Percentiles rank a stretch among this genome's conserved stretches.
These are phyloP conservation scores for Catocala nupta DNA, from an alignment of 2,888 invertebrate species.

Conservation along the genomic window DNA sequence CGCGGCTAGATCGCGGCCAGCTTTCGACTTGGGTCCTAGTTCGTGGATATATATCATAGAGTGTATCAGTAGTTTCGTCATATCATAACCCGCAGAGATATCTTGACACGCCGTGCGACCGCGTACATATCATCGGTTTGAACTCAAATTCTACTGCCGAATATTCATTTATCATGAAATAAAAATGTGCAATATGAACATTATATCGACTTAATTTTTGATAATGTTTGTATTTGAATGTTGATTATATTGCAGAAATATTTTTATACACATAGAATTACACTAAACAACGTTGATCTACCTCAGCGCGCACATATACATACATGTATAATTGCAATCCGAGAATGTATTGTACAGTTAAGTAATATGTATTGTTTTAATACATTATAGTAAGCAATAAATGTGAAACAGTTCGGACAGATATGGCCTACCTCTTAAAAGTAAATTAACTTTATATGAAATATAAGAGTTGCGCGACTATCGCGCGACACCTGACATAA, in stretches of 20 bases:
- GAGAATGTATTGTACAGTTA: constrained; percentile 50
- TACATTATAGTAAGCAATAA: constrained; percentile 51
- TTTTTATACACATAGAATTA: constrained; percentile 84
- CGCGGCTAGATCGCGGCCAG: background rate
- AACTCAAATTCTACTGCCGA: constrained; percentile 56
- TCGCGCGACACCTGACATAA: constrained; percentile 11
- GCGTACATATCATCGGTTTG: constrained; percentile 65
- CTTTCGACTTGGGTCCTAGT: constrained; percentile 6
- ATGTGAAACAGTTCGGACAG: constrained; percentile 55
- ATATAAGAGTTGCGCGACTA: constrained; percentile 29
- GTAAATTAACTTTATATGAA: constrained; percentile 42
- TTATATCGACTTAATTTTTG: constrained; percentile 80
- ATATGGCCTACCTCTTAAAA: constrained; percentile 71
- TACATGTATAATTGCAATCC: constrained; percentile 29
- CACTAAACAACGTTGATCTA: constrained; percentile 79
- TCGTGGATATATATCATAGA: background rate
- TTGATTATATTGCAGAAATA: constrained; percentile 86
- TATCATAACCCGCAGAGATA: constrained; percentile 6
- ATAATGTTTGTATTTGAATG: constrained; percentile 86
- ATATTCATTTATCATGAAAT: constrained; percentile 60
- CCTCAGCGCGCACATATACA: constrained; percentile 74
- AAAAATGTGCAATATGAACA: constrained; percentile 80
- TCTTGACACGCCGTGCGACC: constrained; percentile 44
- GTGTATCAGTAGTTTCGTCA: constrained; percentile 1
- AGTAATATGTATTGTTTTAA: constrained; percentile 40